Base-by-base conservation (phyloP, 2,888 invertebrate species). In the Hypsopygia costalis region DNA sequence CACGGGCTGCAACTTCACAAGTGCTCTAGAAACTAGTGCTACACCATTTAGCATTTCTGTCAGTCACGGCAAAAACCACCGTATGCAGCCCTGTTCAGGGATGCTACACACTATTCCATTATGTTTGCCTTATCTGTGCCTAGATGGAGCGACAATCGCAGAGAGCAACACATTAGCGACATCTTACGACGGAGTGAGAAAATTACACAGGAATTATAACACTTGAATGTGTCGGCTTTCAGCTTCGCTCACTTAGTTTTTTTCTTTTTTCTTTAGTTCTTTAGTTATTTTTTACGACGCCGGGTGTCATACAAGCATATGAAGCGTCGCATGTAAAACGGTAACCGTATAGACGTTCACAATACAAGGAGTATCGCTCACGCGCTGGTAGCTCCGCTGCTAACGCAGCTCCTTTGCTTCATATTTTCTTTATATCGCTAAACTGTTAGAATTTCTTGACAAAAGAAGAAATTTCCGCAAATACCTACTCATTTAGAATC, bases 151-250 rank as follows among this genome's bases (percentile, higher is more conserved):
- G 69, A 78, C 74, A 66, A 64, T 74, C 70, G 78, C 69, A 49
- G 66, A 74, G 76, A 70, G 80, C 74, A 69, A 75, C 79, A 85
- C 86, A 86, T 87, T 86, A 87, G 85, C 81, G 86, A 74, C 82
- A 82, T 83, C 86, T 83, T 72, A 73, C 49, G 69, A 54, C 57
- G 69, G 62, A 85, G 86, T 85, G 82, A 73, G 81, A 82, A 83
- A 83, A 85, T 85, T 81, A 75, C 81, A 68, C 61, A 61, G 68
- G 56, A 79, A 82, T 82, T 81, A 80, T 62, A 64, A 66, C 67
- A 67, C 72, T 62, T 63, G 53, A 51, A 65, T 74, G 65, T 75
- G 60, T 38, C 40, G 46, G 65, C 62, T 65, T 66, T 64, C 50
- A 60, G 49, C 49, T 16, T 16, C 16, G 16, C 16, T 3, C 16